A percentile compares a stretch with the other conserved stretches of the same genome.
These are phyloP conservation scores for Ecdyonurus torrentis DNA, from an alignment of 2,888 invertebrate genomes.

Conservation along the genomic window DNA sequence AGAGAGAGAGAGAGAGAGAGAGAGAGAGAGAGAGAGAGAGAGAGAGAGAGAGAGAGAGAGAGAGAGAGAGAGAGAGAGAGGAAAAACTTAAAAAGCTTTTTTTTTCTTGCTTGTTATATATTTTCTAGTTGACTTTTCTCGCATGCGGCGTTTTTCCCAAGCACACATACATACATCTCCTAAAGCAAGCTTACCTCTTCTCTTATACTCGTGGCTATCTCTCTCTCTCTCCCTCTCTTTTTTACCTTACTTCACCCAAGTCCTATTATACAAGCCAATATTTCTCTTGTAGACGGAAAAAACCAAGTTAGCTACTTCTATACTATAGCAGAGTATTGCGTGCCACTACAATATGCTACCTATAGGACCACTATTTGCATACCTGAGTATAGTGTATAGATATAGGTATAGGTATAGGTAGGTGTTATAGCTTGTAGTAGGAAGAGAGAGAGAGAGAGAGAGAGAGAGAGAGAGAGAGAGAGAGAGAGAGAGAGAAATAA, in stretches of 20 bases:
- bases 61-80: too few relatives aligned
- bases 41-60: too few relatives aligned
- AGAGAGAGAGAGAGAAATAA: too few relatives aligned
- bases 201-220: background rate
- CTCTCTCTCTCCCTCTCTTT: background rate
- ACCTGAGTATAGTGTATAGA: constrained; percentile 4
- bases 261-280: background rate
- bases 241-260: background rate
- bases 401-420: too few relatives aligned
- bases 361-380: background rate
- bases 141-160: background rate
- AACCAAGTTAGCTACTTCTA: background rate
- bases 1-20: too few relatives aligned
- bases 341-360: background rate
- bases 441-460: too few relatives aligned
- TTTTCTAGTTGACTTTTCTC: background rate
- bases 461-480: too few relatives aligned
- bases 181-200: background rate
- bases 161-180: background rate
- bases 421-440: too few relatives aligned
- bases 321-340: background rate
- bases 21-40: too few relatives aligned
- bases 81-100: too few relatives aligned
- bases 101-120: background rate
- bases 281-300: background rate